Evolutionary conservation across 2,113 vertebrate species (phyloP), one percentile per base, ranked within the genome.

Genomic region (Pseudopodoces humilis): DNA sequence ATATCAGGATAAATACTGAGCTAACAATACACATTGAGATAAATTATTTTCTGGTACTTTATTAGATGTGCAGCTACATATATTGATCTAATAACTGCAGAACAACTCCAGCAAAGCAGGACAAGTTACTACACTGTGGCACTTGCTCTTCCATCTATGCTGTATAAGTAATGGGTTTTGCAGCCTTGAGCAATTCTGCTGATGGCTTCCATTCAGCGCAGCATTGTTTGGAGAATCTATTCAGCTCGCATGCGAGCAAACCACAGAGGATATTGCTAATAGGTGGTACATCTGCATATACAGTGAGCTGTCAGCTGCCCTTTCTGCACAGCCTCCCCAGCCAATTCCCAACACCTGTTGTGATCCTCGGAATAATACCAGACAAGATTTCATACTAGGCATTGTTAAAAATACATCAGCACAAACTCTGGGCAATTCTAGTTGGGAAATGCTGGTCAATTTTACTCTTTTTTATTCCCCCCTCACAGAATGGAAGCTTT

Each of bases 301-400:
- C 80, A 63, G 74, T 44, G 41, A 90, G 94, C 78, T 95, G 92
- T 86, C 59, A 88, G 96, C 87, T 56, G 65, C 92, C 86, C 86
- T 72, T 72, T 77, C 80, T 58, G 53, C 80, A 80, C 5, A 87
- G 94, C 69, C 88, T 96, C 92, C 94, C 95, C 71, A 90, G 94
- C 85, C 94, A 79, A 85, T 83, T 90, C 71, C 28, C 39, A 80
- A 35, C 96, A 95, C 93, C 94, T 95, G 94, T 86, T 93, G 90
- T 58, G 52, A 88, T 64, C 88, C 68, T 43, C 27, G 3, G 70
- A 90, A 86, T 49, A 63, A 78, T 37, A 71, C 41, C 33, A 59
- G 41, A 25, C 68, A 82, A 2, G 62, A 53, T 83, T 88, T 83
- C 86, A 47, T 23, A 46, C 67, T 5, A 79, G 1, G 24, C 64